These are phyloP conservation scores for Stichodactyla mertensii DNA, from an alignment of 64 coral and sea anemone genomes.

Conservation along the genomic window DNA sequence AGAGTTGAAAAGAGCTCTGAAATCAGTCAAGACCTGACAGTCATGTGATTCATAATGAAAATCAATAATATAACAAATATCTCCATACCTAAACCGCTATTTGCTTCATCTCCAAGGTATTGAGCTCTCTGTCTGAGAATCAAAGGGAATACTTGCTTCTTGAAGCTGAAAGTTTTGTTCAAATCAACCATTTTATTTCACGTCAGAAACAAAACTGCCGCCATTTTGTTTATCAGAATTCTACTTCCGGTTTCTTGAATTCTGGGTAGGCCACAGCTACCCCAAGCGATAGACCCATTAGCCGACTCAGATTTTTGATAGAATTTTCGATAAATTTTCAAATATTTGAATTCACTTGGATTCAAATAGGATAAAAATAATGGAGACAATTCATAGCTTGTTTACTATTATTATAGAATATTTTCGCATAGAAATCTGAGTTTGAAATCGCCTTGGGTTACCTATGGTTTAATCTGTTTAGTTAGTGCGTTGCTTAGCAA, in stretches of 20 bases:
- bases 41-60: not conserved
- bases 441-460: not conserved
- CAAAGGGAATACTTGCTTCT: constrained; percentile 66
- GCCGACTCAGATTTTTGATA: not conserved
- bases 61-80: not conserved
- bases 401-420: no score
- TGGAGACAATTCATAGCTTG: no score
- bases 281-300: not conserved
- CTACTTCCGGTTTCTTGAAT: constrained; percentile 4
- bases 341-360: no score
- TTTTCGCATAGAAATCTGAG: no score
- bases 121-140: constrained; percentile 59
- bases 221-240: not conserved
- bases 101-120: constrained; percentile 28
- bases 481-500: not conserved
- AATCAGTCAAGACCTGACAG: no score
- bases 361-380: no score
- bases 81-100: constrained; percentile 46
- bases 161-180: constrained; percentile 64
- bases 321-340: not conserved
- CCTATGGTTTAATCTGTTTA: not conserved
- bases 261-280: not conserved
- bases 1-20: no score
- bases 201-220: not conserved
- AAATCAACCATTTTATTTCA: constrained; percentile 53